A percentile compares a stretch with the other conserved stretches of the same genome.
Evolutionary conservation across 1,140 invertebrate species (phyloP).

Genomic region (Liolophura sinensis): DNA sequence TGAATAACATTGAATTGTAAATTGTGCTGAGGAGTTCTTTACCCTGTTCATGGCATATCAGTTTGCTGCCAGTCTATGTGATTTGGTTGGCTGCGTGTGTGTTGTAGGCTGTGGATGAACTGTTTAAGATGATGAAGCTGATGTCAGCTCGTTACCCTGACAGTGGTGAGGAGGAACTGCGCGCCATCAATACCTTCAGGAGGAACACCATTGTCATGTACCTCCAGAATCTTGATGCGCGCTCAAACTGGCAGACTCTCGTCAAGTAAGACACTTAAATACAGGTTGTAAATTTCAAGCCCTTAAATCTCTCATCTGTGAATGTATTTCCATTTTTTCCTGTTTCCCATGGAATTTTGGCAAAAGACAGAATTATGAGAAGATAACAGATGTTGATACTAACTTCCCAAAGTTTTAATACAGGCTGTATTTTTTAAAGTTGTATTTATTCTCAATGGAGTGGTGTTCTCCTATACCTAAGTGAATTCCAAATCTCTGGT

Average conservation of each 20-base stretch:
- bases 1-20: no score
- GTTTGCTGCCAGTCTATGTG: not conserved
- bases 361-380: no score
- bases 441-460: no score
- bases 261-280: constrained; percentile 74
- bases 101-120: constrained; percentile 80
- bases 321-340: no score
- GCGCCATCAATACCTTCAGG: constrained; percentile 81
- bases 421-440: no score
- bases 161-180: constrained; percentile 75
- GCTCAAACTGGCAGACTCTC: constrained; percentile 85
- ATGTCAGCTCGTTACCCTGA: constrained; percentile 78
- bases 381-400: no score
- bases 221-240: constrained; percentile 75
- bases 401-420: no score
- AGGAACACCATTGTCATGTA: constrained; percentile 82
- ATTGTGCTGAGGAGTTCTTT: not conserved
- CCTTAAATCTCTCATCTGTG: no score
- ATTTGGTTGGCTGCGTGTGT: not conserved
- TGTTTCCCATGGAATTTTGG: no score
- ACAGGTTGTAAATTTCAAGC: no score
- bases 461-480: no score
- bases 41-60: not conserved
- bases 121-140: constrained; percentile 86
- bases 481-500: no score